Evolutionary conservation across 2,888 invertebrate genomes (phyloP), one percentile per base, ranked within the genome.

Genomic region (Eupithecia pulchellata): DNA sequence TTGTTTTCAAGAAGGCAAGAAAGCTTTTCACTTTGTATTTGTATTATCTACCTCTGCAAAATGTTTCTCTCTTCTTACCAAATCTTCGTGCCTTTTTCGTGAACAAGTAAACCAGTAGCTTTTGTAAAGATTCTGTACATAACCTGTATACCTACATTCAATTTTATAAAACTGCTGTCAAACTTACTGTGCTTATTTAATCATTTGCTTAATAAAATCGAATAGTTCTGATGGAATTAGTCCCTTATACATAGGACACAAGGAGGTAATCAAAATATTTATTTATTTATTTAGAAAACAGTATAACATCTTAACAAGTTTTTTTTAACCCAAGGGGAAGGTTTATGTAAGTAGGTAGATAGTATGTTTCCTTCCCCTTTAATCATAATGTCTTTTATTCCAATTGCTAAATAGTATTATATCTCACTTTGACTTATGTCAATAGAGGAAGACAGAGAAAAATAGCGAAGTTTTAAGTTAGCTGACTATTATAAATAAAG

Each of bases 1-100:
- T 68, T 60, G 36, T 52, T 30, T 66, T 64, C 13, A 58, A 66
- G 61, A 61, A 29, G 2, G 30, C 2, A 58, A 32, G 47, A 68
- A 4, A 6, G n/a, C 25, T 6, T 20, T 27, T 55, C 25, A 1
- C 2, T n/a, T 39, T 32, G 32, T 58, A 36, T 58, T 25, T 42
- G 58, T 34, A 57, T 57, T 25, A 25, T 13, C 11, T n/a, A 39
- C 39, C 6, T n/a, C n/a, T 52, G 52, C 25, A 25, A 52, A 25
- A 52, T 20, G 20, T 52, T 25, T 47, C 9, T 25, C 9, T 47
- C 20, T 20, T 20, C 17, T 14, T 39, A 14, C 6, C n/a, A n/a
- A n/a, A 20, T 47, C 20, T 20, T 20, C 17, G 39, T 39, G 6
- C 6, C n/a, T 30, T 39, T n/a, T 6, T n/a, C 0, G 17, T 17